phyloP scores from a whole-genome alignment of 2,888 invertebrate genomes.

The Drosophila mettleri region DNA sequence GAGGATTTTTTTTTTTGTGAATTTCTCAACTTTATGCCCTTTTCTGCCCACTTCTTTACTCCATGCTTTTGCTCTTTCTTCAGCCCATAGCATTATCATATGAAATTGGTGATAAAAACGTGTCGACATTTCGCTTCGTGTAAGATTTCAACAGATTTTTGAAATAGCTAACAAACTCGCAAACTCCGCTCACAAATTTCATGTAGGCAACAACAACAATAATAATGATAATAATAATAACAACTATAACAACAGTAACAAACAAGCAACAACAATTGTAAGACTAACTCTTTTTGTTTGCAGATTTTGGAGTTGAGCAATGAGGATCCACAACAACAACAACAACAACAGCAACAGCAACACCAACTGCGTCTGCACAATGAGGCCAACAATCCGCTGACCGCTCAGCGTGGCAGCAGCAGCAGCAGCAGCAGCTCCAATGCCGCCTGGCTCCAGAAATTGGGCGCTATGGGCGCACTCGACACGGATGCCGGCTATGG shows the following conservation, averaged over 20 bases:
- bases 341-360: conserved; percentile 43
- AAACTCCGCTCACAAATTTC: conserved; percentile 39
- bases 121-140: conserved; percentile 1
- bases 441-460: conserved; percentile 80
- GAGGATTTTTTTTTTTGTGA: too few relatives aligned
- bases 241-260: conserved; percentile 42
- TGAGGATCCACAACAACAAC: conserved; percentile 80
- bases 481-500: conserved; percentile 73
- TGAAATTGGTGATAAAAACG: neutral
- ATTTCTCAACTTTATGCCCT: too few relatives aligned
- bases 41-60: too few relatives aligned
- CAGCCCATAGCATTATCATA: too few relatives aligned
- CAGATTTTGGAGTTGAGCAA: conserved; percentile 85
- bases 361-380: conserved; percentile 73
- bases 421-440: conserved; percentile 41
- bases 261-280: conserved; percentile 46
- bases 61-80: conserved; percentile 14
- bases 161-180: conserved; percentile 66
- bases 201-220: conserved; percentile 44
- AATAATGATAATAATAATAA: conserved; percentile 51
- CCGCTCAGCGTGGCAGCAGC: conserved; percentile 41
- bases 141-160: conserved; percentile 76
- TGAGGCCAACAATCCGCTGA: conserved; percentile 68
- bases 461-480: conserved; percentile 73
- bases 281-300: conserved; percentile 69